Conservation (phyloP, 2,797 vertebrate genomes). For the Valencia hispanica region DNA sequence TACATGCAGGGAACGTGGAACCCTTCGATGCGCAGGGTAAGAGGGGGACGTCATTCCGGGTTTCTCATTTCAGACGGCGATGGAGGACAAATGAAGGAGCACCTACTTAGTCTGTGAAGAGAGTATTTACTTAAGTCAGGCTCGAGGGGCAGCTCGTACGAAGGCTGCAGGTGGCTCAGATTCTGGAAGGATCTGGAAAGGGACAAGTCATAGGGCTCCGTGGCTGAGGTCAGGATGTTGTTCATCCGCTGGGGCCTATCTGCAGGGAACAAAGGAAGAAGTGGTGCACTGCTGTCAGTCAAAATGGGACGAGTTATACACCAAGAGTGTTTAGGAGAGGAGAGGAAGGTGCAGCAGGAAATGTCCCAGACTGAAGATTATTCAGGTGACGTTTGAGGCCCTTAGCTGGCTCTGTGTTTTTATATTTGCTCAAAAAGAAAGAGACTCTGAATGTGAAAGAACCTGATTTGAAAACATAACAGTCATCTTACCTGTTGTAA, state of each 20-base stretch:
- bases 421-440: neutral
- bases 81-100: constrained; percentile 58
- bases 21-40: constrained; percentile 19
- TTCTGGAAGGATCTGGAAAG: constrained; percentile 99
- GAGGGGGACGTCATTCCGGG: constrained; percentile 35
- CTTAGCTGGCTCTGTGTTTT: neutral
- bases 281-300: constrained; percentile 42
- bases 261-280: constrained; percentile 64
- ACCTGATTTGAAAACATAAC: too few relatives aligned
- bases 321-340: constrained; percentile 15
- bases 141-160: constrained; percentile 92
- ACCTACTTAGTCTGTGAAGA: constrained; percentile 90
- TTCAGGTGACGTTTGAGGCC: neutral
- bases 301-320: constrained; percentile 20
- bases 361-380: constrained; percentile 1
- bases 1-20: constrained; percentile 12
- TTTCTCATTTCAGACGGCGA: constrained; percentile 13
- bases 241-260: constrained; percentile 91
- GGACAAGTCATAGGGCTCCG: constrained; percentile 94
- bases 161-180: constrained; percentile 92
- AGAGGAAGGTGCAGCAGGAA: constrained; percentile 10
- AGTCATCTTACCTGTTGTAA: too few relatives aligned
- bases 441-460: neutral
- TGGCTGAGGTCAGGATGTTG: constrained; percentile 97
- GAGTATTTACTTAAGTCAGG: constrained; percentile 92